Evolutionary conservation across 2,888 invertebrate genomes (phyloP).

Genomic region (Drosophila bunnanda): DNA sequence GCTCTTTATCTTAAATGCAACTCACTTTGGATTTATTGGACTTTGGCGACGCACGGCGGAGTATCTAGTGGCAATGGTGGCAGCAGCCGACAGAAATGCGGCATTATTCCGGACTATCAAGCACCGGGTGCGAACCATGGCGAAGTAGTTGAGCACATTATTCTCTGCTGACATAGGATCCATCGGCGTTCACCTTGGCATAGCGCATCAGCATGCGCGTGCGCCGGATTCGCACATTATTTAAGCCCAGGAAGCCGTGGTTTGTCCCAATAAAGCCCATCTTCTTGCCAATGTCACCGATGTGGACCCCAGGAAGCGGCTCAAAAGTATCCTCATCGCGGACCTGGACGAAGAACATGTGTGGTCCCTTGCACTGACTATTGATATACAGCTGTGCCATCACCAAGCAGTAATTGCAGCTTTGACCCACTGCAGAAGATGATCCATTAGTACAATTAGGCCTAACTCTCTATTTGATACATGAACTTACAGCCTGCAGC

Average conservation of each 20-base stretch:
- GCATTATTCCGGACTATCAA: slow-evolving; percentile 90
- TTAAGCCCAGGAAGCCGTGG: slow-evolving; percentile 96
- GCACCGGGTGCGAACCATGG: slow-evolving; percentile 95
- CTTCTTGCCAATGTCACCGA: slow-evolving; percentile 98
- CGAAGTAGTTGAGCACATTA: slow-evolving; percentile 92
- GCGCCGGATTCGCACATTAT: slow-evolving; percentile 94
- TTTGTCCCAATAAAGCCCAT: slow-evolving; percentile 95
- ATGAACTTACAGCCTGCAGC: slow-evolving; percentile 92
- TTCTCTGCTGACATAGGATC: slow-evolving; percentile 92
- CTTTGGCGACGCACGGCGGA: slow-evolving; percentile 95
- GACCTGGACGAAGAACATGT: slow-evolving; percentile 96
- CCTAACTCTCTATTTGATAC: no score
- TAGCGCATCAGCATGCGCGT: slow-evolving; percentile 97
- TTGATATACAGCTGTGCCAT: slow-evolving; percentile 95
- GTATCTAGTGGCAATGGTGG: slow-evolving; percentile 96
- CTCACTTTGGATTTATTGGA: slow-evolving; percentile 90
- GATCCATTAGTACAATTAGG: neutral
- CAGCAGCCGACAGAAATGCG: slow-evolving; percentile 90
- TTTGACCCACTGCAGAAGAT: slow-evolving; percentile 92
- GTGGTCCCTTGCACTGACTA: slow-evolving; percentile 93
- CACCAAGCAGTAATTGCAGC: slow-evolving; percentile 95
- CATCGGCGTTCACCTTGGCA: slow-evolving; percentile 95
- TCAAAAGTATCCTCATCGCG: slow-evolving; percentile 94
- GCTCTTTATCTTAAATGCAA: neutral
- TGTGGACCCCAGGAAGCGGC: slow-evolving; percentile 93